phyloP scores from a whole-genome alignment of 2,797 vertebrate species.

The Acanthopagrus latus region DNA sequence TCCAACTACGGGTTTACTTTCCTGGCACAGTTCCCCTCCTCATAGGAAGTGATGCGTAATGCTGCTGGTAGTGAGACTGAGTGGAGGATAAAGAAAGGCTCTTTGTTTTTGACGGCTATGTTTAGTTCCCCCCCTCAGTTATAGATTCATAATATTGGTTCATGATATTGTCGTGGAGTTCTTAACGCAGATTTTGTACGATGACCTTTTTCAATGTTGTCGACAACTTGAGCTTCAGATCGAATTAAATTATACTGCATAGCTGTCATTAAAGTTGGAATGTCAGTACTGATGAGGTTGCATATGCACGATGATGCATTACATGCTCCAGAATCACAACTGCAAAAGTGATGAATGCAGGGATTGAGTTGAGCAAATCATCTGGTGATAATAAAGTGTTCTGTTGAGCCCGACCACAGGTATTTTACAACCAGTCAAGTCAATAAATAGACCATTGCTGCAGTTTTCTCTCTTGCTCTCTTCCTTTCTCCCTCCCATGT shows the following conservation, averaged over 20 bases:
- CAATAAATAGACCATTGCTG: slow-evolving; percentile 69
- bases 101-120: slow-evolving; percentile 63
- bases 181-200: slow-evolving; percentile 2
- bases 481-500: slow-evolving; percentile 3
- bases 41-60: slow-evolving; percentile 77
- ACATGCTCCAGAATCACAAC: slow-evolving; percentile 33
- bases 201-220: slow-evolving; percentile 9
- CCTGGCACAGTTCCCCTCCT: slow-evolving; percentile 70
- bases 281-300: slow-evolving; percentile 12
- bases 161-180: background rate
- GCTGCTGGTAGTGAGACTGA: slow-evolving; percentile 52
- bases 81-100: slow-evolving; percentile 61
- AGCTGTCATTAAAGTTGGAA: slow-evolving; percentile 5
- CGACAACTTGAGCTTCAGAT: background rate
- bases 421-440: slow-evolving; percentile 73
- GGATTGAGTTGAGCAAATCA: slow-evolving; percentile 56
- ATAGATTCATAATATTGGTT: slow-evolving; percentile 8
- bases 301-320: slow-evolving; percentile 4
- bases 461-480: slow-evolving; percentile 28
- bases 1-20: slow-evolving; percentile 71
- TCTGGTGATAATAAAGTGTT: slow-evolving; percentile 74
- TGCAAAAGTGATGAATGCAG: slow-evolving; percentile 43
- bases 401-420: slow-evolving; percentile 72
- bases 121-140: slow-evolving; percentile 18
- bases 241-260: background rate